Evolutionary conservation across 2,888 invertebrate genomes (phyloP).

Genomic region (Lamellibrachia columna): DNA sequence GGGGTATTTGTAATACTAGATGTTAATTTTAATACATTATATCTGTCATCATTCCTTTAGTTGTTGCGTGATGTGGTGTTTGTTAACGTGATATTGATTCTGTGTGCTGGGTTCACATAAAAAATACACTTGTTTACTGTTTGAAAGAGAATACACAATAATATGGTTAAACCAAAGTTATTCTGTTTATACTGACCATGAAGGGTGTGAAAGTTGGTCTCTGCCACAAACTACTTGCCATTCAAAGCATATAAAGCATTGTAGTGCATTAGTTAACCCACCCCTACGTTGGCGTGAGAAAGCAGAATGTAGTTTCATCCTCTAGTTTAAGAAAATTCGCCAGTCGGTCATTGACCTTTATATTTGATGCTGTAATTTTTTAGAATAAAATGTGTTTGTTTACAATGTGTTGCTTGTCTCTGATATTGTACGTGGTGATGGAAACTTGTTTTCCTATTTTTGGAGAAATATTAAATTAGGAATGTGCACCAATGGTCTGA

Average conservation of each 20-base stretch:
- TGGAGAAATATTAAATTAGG: neutral
- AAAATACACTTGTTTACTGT: neutral
- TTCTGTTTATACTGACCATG: neutral
- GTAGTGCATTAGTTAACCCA: neutral
- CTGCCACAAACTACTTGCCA: neutral
- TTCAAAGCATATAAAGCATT: neutral
- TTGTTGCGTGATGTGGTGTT: neutral
- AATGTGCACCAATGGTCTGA: neutral
- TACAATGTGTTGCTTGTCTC: neutral
- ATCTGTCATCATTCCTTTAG: neutral
- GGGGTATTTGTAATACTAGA: neutral
- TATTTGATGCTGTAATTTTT: neutral
- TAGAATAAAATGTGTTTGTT: neutral
- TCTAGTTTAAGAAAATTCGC: neutral
- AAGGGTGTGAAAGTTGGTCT: neutral
- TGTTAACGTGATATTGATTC: constrained; percentile 6
- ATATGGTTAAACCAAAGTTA: neutral
- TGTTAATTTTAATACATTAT: neutral
- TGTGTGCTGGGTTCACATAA: constrained; percentile 4
- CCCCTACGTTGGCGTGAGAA: neutral
- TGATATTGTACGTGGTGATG: neutral
- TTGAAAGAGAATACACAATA: neutral
- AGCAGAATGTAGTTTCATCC: neutral
- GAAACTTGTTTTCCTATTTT: neutral
- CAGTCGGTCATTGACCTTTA: neutral